Evolutionary conservation across 2,797 vertebrate genomes (phyloP).

Genomic region (Clarias pachynema): DNA sequence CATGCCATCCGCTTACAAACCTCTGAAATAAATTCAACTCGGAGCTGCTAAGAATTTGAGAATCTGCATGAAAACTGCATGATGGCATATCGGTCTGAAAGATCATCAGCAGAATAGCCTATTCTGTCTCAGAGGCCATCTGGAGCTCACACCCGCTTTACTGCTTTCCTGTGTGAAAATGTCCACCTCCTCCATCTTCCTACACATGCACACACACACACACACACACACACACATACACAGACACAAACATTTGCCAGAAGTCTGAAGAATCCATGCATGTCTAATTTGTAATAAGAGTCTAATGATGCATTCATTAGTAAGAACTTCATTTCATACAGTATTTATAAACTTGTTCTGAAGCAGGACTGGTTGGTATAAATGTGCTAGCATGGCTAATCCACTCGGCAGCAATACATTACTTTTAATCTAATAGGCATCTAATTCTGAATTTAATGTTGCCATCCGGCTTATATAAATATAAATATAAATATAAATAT

Average conservation of each 20-base stretch:
- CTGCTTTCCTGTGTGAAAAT: conserved; percentile 4
- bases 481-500: not conserved
- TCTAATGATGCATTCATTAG: conserved; percentile 1
- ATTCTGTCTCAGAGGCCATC: not conserved
- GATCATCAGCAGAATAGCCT: not conserved
- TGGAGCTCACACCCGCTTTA: not conserved
- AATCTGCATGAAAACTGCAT: not conserved
- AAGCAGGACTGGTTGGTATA: too few species aligned
- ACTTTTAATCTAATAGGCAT: not conserved
- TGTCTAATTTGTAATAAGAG: not conserved
- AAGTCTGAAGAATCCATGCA: not conserved
- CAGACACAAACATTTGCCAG: not conserved
- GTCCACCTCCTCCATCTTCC: not conserved
- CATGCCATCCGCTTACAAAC: not conserved
- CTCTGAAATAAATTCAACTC: not conserved
- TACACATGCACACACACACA: not conserved
- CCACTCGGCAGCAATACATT: not conserved
- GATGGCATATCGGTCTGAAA: not conserved
- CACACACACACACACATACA: not conserved
- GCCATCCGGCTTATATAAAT: not conserved
- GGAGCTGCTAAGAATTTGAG: not conserved
- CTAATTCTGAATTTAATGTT: not conserved
- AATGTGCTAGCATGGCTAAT: not conserved
- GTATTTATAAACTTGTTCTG: not conserved
- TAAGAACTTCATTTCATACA: not conserved